A percentile compares a stretch with the other conserved stretches of the same genome.
These are phyloP conservation scores for Diarsia rubi DNA, from an alignment of 2,888 invertebrate species.

Conservation along the genomic window DNA sequence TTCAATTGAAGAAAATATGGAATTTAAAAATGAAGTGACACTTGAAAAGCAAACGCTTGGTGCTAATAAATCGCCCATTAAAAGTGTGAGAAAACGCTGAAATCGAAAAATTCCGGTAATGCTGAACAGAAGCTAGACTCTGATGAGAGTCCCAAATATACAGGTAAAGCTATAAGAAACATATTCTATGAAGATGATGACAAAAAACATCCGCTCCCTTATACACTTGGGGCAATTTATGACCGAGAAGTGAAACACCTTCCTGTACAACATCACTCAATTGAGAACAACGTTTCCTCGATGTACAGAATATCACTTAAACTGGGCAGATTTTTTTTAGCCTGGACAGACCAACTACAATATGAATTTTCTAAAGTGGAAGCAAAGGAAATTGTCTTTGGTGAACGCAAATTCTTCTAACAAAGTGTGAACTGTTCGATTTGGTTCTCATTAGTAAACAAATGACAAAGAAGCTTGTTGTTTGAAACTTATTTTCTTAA, in stretches of 20 bases:
- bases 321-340: slow-evolving; percentile 16
- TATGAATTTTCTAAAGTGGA: neutral
- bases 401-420: too few relatives aligned
- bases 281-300: neutral
- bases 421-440: too few relatives aligned
- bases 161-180: neutral
- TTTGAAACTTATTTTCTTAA: too few relatives aligned
- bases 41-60: neutral
- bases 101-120: too few relatives aligned
- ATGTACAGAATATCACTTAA: slow-evolving; percentile 18
- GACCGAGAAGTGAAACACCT: neutral
- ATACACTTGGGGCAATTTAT: neutral
- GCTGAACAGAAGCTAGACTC: neutral
- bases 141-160: neutral
- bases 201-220: too few relatives aligned
- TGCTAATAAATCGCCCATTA: neutral
- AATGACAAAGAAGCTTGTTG: too few relatives aligned
- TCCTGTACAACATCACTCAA: neutral
- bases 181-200: neutral
- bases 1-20: neutral
- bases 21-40: slow-evolving; percentile 11
- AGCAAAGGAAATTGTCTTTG: too few relatives aligned
- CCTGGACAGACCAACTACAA: slow-evolving; percentile 21
- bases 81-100: neutral
- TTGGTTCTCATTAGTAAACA: too few relatives aligned